Evolutionary conservation across 2,888 invertebrate species (phyloP), one percentile per base, ranked within the genome.

Genomic region (Andrena dorsata): DNA sequence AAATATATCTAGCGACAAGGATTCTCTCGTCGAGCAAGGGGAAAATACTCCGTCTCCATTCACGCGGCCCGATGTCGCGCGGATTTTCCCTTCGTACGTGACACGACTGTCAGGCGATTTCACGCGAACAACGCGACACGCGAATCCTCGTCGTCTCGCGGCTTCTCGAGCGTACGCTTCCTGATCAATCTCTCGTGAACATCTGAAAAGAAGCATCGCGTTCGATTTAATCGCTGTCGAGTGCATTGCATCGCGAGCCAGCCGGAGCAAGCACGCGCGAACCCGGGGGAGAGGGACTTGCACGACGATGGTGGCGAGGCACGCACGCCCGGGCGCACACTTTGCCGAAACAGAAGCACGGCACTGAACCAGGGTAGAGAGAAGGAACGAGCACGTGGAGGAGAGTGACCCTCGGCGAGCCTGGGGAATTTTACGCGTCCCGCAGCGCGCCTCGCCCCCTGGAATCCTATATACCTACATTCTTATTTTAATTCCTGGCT

Each of bases 211-310:
- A 61, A 28, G 28, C 69, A 28, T 41, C 51, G 49, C 16, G 63
- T 77, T 76, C 85, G 76, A 85, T 85, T 81, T 85, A 82, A 85
- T 77, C 66, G 35, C 20, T 8, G 32, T 35, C 47, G 53, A 76
- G 81, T 32, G 51, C 70, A 64, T 20, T 23, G 66, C 58, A 69
- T 56, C 56, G 32, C 32, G 10, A 13, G 3, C 23, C 26, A 13
- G 23, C 2, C n/a, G 53, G 56, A 30, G 23, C 32, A 8, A 23
- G 23, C 32, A 23, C 68, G 56, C 5, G 68, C 32, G n/a, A 10
- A 32, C 47, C 16, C 16, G 5, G 4, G 13, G 41, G 13, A 35
- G 41, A 4, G 41, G 41, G 13, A 41, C 8, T 20, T 53, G 53
- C 8, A 7, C 53, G 53, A 16, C 41, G 13, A 41, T 1, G 13